phyloP scores from a whole-genome alignment of 2,888 invertebrate genomes.

The Eupithecia abbreviata region DNA sequence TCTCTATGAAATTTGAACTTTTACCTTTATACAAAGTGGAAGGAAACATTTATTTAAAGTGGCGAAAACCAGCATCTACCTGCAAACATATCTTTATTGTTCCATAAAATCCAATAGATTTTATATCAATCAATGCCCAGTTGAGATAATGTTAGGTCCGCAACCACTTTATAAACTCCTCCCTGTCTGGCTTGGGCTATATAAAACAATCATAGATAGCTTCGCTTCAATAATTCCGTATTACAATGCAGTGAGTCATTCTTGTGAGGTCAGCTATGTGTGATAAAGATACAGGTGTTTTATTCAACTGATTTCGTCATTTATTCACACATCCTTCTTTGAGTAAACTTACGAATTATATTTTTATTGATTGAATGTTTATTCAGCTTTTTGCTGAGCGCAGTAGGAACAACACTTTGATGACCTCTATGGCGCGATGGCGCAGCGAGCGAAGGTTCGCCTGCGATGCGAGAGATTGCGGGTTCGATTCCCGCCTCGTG shows the following conservation, averaged over 20 bases:
- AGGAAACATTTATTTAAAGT: too few relatives aligned
- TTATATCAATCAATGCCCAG: not conserved
- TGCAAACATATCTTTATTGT: not conserved
- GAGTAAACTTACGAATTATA: not conserved
- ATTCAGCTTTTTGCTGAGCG: not conserved
- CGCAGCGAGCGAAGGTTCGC: too few relatives aligned
- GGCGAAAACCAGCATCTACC: too few relatives aligned
- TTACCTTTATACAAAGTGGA: too few relatives aligned
- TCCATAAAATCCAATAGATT: not conserved
- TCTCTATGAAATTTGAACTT: too few relatives aligned
- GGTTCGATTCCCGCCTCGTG: too few relatives aligned
- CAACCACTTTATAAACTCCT: not conserved
- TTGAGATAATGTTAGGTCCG: not conserved
- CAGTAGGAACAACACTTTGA: too few relatives aligned
- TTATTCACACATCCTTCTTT: not conserved
- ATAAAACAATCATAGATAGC: not conserved
- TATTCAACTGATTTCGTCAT: constrained; percentile 4
- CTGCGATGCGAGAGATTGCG: too few relatives aligned
- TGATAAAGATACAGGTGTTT: constrained; percentile 5
- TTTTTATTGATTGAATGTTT: not conserved
- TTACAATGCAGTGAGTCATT: not conserved
- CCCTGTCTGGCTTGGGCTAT: not conserved
- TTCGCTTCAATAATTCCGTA: not conserved
- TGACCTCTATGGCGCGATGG: too few relatives aligned
- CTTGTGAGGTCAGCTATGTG: not conserved